phyloP scores from a whole-genome alignment of 1,140 invertebrate species.

The Drosophila punjabiensis region DNA sequence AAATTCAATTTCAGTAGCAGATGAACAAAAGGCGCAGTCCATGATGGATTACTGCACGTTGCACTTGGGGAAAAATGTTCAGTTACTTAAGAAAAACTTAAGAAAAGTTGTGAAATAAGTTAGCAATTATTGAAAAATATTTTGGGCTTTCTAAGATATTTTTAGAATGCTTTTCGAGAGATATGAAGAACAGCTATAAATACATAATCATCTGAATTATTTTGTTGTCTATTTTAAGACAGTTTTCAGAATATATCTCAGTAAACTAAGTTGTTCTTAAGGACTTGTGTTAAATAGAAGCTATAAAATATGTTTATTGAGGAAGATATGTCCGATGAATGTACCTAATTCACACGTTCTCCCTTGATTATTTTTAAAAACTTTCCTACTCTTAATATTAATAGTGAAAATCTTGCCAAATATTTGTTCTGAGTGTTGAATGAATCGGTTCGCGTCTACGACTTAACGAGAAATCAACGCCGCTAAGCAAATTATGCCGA shows the following conservation, averaged over 20 bases:
- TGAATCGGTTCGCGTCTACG: slow-evolving; percentile 51
- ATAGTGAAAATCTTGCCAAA: not conserved
- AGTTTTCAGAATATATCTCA: not conserved
- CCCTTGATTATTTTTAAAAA: not conserved
- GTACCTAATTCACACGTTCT: too few species aligned
- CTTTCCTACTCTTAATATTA: too few species aligned
- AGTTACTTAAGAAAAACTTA: not conserved
- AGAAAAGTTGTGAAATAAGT: too few species aligned
- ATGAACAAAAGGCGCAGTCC: slow-evolving; percentile 54
- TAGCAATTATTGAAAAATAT: not conserved
- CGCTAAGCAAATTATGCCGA: slow-evolving; percentile 84
- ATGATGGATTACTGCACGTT: slow-evolving; percentile 29
- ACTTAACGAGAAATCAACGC: slow-evolving; percentile 82
- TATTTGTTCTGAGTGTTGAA: slow-evolving; percentile 24
- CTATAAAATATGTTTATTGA: not conserved
- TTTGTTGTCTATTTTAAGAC: not conserved
- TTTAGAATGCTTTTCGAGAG: not conserved
- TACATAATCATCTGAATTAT: too few species aligned
- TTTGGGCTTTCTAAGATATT: accelerated
- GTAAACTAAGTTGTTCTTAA: not conserved
- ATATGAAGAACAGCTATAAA: not conserved
- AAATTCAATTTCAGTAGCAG: slow-evolving; percentile 84
- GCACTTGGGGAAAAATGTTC: slow-evolving; percentile 17
- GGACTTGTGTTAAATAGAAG: not conserved
- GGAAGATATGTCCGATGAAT: not conserved